These are phyloP conservation scores for Machimus atricapillus DNA, from an alignment of 2,888 invertebrate genomes.

Conservation along the genomic window DNA sequence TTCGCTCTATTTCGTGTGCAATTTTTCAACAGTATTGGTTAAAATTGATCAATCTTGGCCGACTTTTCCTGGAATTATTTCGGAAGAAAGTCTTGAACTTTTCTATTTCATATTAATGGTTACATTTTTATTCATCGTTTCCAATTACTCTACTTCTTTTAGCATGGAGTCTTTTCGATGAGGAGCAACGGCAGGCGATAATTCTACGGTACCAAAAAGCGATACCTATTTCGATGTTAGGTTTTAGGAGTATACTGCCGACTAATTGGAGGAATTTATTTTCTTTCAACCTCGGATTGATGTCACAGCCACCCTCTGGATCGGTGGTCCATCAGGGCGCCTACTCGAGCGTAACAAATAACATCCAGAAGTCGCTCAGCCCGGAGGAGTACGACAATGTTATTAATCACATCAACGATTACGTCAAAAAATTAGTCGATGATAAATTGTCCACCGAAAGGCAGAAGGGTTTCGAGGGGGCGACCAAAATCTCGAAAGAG, in stretches of 20 bases:
- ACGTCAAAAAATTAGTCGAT: constrained; percentile 58
- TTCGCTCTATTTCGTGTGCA: too few relatives aligned
- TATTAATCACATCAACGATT: constrained; percentile 58
- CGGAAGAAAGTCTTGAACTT: neutral
- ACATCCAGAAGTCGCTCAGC: constrained; percentile 55
- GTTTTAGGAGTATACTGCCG: constrained; percentile 50
- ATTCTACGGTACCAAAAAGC: constrained; percentile 52
- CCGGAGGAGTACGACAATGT: constrained; percentile 59
- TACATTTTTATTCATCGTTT: neutral
- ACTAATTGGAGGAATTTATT: constrained; percentile 42
- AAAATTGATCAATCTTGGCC: neutral
- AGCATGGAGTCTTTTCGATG: constrained; percentile 57
- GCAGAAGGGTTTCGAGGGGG: constrained; percentile 48
- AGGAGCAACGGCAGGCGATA: constrained; percentile 60
- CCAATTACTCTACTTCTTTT: constrained; percentile 13
- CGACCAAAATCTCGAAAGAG: constrained; percentile 50
- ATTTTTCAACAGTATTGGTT: too few relatives aligned
- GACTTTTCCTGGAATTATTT: neutral
- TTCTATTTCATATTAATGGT: neutral
- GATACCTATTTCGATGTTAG: constrained; percentile 55
- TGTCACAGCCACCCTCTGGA: constrained; percentile 44
- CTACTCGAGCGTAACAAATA: constrained; percentile 44
- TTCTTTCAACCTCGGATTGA: constrained; percentile 47
- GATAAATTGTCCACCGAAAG: constrained; percentile 52
- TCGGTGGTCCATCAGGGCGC: constrained; percentile 44